Evolutionary conservation across 2,113 vertebrate genomes (phyloP).

Genomic region (Rhabdornis inornatus): DNA sequence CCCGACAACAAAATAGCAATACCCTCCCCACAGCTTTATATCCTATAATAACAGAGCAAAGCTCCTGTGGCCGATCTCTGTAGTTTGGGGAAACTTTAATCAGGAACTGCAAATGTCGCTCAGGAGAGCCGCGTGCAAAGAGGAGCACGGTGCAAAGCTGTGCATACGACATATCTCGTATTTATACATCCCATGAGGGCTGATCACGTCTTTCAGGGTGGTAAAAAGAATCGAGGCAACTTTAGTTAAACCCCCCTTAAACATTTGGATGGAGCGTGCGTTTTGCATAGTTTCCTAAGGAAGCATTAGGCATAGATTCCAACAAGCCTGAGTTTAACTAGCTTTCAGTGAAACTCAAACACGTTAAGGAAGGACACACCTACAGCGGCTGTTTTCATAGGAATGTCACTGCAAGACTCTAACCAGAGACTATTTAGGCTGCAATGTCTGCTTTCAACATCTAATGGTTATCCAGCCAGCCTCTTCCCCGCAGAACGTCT

Average conservation of each 20-base stretch:
- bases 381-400: not conserved
- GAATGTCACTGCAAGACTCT: not conserved
- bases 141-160: not conserved
- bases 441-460: not conserved
- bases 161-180: not conserved
- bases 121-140: not conserved
- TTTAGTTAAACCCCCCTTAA: not conserved
- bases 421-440: not conserved
- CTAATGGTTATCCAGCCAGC: not conserved
- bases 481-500: not conserved
- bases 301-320: not conserved
- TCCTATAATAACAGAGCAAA: not conserved
- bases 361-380: not conserved
- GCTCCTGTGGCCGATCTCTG: not conserved
- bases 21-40: not conserved
- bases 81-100: not conserved
- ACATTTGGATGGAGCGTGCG: not conserved
- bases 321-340: not conserved
- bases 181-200: not conserved
- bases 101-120: not conserved
- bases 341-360: constrained; percentile 7
- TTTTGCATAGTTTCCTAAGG: not conserved
- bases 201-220: not conserved
- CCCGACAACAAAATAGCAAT: not conserved
- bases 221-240: not conserved